Percentiles rank a stretch among this genome's conserved stretches.
These are phyloP conservation scores for Pandemis heparana DNA, from an alignment of 2,888 invertebrate genomes.

Conservation along the genomic window DNA sequence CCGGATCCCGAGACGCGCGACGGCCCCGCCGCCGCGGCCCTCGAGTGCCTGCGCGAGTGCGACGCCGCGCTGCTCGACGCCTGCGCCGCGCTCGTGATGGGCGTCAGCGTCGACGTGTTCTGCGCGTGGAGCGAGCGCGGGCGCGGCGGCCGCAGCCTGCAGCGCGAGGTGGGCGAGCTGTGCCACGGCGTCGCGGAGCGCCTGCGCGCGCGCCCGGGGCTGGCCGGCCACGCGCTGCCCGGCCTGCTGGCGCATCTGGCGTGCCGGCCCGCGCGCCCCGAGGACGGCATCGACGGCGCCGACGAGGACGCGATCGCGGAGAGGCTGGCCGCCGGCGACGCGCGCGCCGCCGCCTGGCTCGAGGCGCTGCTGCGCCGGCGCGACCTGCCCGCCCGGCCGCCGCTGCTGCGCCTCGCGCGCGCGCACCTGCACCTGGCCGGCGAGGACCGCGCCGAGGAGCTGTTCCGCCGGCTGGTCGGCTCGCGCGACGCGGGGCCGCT, in stretches of 20 bases:
- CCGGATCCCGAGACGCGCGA: conserved; percentile 55
- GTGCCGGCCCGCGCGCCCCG: conserved; percentile 65
- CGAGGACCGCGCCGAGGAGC: conserved; percentile 58
- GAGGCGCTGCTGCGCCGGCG: conserved; percentile 66
- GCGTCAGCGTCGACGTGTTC: conserved; percentile 74
- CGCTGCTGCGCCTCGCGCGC: conserved; percentile 55
- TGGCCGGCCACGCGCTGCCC: conserved; percentile 67
- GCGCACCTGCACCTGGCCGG: conserved; percentile 57
- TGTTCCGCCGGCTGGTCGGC: conserved; percentile 58
- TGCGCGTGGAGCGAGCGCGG: conserved; percentile 81
- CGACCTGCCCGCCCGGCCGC: conserved; percentile 60
- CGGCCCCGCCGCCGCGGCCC: conserved; percentile 54
- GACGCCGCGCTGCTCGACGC: conserved; percentile 64
- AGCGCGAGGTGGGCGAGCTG: conserved; percentile 70
- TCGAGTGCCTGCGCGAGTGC: conserved; percentile 63
- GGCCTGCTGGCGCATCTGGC: conserved; percentile 71
- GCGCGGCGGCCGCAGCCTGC: conserved; percentile 68
- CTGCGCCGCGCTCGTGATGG: conserved; percentile 70
- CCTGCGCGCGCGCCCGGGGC: conserved; percentile 53
- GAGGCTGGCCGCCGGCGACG: conserved; percentile 59
- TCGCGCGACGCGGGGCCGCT: conserved; percentile 44
- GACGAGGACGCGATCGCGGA: conserved; percentile 60
- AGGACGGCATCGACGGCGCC: conserved; percentile 65
- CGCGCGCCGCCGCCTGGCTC: conserved; percentile 64
- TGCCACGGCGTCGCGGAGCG: conserved; percentile 63